Evolutionary conservation across 1,140 invertebrate species (phyloP).

Genomic region (Drosophila athabasca): DNA sequence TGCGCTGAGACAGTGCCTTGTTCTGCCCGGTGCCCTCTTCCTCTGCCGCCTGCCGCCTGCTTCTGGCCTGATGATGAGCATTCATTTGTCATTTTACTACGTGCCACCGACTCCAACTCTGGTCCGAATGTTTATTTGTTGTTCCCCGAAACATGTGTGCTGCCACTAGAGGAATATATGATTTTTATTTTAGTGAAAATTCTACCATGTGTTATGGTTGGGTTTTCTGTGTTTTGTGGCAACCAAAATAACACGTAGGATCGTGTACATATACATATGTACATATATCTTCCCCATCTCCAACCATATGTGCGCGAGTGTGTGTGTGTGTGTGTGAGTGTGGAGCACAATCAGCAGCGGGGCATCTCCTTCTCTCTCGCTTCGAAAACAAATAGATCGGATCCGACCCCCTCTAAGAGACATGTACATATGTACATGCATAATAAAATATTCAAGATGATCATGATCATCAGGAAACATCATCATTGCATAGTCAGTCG

Average conservation of each 20-base stretch:
- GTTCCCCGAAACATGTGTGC: constrained; percentile 69
- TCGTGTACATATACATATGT: constrained; percentile 31
- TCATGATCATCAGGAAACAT: constrained; percentile 40
- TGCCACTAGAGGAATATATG: constrained; percentile 58
- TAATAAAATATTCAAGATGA: constrained; percentile 67
- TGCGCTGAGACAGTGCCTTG: constrained; percentile 31
- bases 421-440: constrained; percentile 65
- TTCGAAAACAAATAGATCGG: constrained; percentile 68
- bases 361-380: constrained; percentile 22
- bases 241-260: constrained; percentile 80
- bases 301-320: constrained; percentile 3
- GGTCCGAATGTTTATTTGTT: constrained; percentile 77
- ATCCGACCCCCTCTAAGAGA: constrained; percentile 76
- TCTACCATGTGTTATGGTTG: constrained; percentile 64
- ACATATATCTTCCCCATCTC: constrained; percentile 12
- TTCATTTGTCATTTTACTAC: constrained; percentile 82
- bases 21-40: constrained; percentile 5
- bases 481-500: constrained; percentile 39
- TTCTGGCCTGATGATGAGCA: constrained; percentile 63
- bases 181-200: constrained; percentile 74
- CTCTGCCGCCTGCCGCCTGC: constrained; percentile 1
- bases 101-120: constrained; percentile 73
- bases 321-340: constrained; percentile 15
- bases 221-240: constrained; percentile 35
- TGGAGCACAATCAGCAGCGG: constrained; percentile 49